phyloP scores from a whole-genome alignment of 2,113 vertebrate genomes.

The Macroglossus sobrinus region DNA sequence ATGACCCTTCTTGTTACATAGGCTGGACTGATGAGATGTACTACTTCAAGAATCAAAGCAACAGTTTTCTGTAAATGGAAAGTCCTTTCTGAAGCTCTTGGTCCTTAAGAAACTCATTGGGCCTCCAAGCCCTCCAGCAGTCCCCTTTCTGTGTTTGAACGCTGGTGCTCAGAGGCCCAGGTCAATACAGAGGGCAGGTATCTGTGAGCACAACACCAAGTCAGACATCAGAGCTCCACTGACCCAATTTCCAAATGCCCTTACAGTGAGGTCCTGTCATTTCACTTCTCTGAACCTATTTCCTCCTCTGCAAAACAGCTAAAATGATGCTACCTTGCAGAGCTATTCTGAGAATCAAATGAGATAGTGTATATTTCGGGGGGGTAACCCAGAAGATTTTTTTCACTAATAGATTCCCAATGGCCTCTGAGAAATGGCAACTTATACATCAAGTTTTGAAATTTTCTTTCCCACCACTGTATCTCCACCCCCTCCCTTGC shows the following conservation, averaged over 20 bases:
- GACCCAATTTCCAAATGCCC: neutral
- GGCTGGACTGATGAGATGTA: neutral
- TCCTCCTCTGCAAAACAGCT: neutral
- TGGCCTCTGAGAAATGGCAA: neutral
- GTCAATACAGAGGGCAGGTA: neutral
- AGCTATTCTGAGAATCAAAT: neutral
- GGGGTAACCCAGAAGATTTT: no score
- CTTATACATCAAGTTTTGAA: neutral
- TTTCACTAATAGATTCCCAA: neutral
- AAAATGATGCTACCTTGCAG: neutral
- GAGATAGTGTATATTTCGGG: accelerated
- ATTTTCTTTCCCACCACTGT: neutral
- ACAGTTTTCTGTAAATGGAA: neutral
- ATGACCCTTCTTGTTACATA: neutral
- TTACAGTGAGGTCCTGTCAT: neutral
- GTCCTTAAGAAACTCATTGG: neutral
- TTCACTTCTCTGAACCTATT: neutral
- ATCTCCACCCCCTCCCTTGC: neutral
- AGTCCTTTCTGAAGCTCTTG: neutral
- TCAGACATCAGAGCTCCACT: neutral
- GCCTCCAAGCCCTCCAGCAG: neutral
- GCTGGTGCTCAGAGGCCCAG: accelerated
- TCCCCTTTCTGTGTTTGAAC: neutral
- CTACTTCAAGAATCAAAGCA: neutral
- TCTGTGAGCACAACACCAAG: accelerated